These are phyloP conservation scores for Melopsittacus undulatus DNA, from an alignment of 2,797 vertebrate genomes.

Conservation along the genomic window DNA sequence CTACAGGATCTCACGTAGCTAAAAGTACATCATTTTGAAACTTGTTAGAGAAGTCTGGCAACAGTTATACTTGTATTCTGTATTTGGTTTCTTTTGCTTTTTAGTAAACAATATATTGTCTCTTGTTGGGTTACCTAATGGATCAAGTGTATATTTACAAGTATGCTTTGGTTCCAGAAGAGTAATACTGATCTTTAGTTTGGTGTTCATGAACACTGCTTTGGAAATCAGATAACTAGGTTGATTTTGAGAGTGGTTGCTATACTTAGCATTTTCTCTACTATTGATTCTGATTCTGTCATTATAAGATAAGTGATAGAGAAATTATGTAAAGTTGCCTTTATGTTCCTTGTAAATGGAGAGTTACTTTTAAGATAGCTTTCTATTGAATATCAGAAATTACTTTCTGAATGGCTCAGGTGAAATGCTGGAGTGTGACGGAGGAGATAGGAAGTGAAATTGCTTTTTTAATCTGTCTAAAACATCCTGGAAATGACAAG, in stretches of 20 bases:
- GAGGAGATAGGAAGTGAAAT: neutral
- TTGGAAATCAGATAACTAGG: neutral
- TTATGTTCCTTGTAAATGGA: neutral
- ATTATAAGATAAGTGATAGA: neutral
- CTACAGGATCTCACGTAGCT: neutral
- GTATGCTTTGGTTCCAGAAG: neutral
- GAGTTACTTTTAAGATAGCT: conserved; percentile 9
- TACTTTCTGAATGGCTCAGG: neutral
- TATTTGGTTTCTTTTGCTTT: neutral
- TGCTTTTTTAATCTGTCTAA: neutral
- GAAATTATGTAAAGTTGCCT: neutral
- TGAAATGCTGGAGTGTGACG: neutral
- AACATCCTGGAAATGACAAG: neutral
- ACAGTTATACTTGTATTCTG: neutral
- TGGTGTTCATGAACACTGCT: neutral
- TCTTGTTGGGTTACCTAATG: neutral
- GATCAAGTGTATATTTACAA: neutral
- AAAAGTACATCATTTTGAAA: neutral
- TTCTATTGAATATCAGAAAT: neutral
- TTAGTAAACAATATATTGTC: neutral
- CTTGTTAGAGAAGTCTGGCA: neutral
- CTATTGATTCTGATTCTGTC: neutral
- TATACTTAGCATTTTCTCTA: neutral
- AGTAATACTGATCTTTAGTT: neutral
- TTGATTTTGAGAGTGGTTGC: neutral